A percentile compares a stretch with the other conserved stretches of the same genome.
Conservation (phyloP, 1,140 invertebrate species). For the Aporrectodea caliginosa region DNA sequence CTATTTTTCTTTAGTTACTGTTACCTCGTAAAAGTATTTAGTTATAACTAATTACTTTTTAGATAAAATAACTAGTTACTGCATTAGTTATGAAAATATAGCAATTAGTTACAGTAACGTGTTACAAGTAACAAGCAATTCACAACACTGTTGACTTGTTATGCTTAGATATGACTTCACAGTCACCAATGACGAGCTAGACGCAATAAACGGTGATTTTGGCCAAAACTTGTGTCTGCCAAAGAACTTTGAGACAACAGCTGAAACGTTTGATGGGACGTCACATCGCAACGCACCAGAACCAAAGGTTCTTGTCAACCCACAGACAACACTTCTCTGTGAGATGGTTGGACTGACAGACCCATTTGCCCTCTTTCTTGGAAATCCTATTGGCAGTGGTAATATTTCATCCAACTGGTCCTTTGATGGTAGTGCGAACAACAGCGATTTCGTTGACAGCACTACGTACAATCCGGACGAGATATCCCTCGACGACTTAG, state of each 20-base stretch:
- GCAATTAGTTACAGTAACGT: too few relatives aligned
- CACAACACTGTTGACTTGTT: too few relatives aligned
- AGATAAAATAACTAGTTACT: too few relatives aligned
- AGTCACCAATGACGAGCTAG: slow-evolving; percentile 3
- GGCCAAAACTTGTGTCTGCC: slow-evolving; percentile 2
- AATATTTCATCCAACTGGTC: too few relatives aligned
- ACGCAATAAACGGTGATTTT: slow-evolving; percentile 4
- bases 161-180: slow-evolving; percentile 19
- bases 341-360: slow-evolving; percentile 25
- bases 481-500: slow-evolving; percentile 24
- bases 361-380: slow-evolving; percentile 15
- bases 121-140: too few relatives aligned
- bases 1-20: too few relatives aligned
- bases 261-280: too few relatives aligned
- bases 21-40: too few relatives aligned
- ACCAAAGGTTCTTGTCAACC: slow-evolving; percentile 7
- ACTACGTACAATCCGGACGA: slow-evolving; percentile 23
- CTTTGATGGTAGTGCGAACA: not conserved
- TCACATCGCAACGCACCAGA: not conserved
- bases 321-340: slow-evolving; percentile 23
- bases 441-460: slow-evolving; percentile 10
- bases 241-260: slow-evolving; percentile 16
- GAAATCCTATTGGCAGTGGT: not conserved
- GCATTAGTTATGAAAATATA: too few relatives aligned
- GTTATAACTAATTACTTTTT: too few relatives aligned